These are phyloP conservation scores for Phoxinus phoxinus DNA, from an alignment of 2,113 vertebrate species.

Conservation along the genomic window DNA sequence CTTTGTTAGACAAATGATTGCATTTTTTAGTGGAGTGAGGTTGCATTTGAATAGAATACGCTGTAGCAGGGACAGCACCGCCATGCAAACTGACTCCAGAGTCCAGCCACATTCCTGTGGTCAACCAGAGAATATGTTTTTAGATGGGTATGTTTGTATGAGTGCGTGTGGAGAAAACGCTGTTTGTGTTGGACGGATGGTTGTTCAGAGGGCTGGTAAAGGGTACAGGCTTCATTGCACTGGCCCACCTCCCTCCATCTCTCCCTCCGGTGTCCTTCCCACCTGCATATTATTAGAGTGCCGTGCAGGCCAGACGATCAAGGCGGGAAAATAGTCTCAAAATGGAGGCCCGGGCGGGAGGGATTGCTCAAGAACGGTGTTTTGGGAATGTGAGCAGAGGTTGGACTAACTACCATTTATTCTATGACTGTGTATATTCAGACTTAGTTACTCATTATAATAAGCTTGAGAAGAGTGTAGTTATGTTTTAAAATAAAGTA, in stretches of 20 bases:
- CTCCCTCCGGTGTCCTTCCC: constrained; percentile 47
- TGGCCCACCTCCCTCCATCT: constrained; percentile 22
- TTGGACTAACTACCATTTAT: background rate
- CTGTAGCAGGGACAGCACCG: constrained; percentile 50
- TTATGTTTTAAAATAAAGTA: constrained; percentile 14
- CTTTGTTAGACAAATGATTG: constrained; percentile 25
- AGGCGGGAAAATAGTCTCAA: constrained; percentile 64
- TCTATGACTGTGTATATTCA: constrained; percentile 2
- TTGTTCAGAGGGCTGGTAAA: constrained; percentile 25
- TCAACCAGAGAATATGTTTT: constrained; percentile 56
- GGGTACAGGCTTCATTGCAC: constrained; percentile 30
- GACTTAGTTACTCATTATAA: background rate
- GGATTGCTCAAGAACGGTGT: background rate
- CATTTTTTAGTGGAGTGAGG: background rate
- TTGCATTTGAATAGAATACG: constrained; percentile 49
- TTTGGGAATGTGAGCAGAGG: constrained; percentile 15
- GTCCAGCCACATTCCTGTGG: constrained; percentile 61
- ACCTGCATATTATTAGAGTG: constrained; percentile 61
- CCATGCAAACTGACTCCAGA: constrained; percentile 55
- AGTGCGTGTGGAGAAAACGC: constrained; percentile 65
- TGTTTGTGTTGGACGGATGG: constrained; percentile 60
- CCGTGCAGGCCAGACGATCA: constrained; percentile 35
- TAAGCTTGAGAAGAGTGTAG: constrained; percentile 11
- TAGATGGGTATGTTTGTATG: constrained; percentile 44
- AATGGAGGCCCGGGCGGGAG: constrained; percentile 60